Base-by-base conservation (phyloP, 2,113 vertebrate genomes). In the Lepidothrix coronata region DNA sequence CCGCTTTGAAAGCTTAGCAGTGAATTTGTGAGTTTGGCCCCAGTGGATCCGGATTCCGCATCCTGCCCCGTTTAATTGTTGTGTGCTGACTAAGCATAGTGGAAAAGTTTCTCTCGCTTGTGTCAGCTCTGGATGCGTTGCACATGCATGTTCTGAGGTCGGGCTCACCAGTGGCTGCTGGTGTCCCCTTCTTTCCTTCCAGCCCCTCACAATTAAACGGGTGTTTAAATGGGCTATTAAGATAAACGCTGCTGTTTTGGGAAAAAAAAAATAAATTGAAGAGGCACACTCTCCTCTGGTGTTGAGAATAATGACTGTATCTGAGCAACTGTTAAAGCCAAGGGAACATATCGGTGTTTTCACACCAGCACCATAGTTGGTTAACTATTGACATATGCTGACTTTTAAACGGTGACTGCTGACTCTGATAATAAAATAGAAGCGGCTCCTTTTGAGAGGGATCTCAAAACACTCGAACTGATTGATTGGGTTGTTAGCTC, bases 371-470 rank as follows among this genome's bases (percentile, higher is more conserved):
- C 68, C 35, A 0, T 67, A 71, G 88, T 83, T 94, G 85, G 65
- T 25, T 94, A 93, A 91, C 90, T 95, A 23, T 71, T 91, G 93
- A 88, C 85, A 91, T 79, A 74, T 92, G 68, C 91, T 93, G 90
- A 79, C 94, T 96, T 93, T 67, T 77, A 81, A 78, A 78, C 0
- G 22, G 61, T 72, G 89, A 48, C 72, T 91, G 86, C 83, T 88
- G 88, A 67, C 63, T 93, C 68, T 28, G 79, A 61, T 94, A 88
- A 80, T 85, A 66, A 82, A 88, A 37, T 28, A 61, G 49, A 49
- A 72, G 28, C 2, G 1, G 27, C 11, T 83, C 33, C 59, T 70
- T 93, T 84, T 77, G 67, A 43, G 35, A 92, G 75, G 1, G 0
- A 31, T 92, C 85, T 70, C 58, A 18, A 58, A 94, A 68, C 14